Base-by-base conservation (phyloP, 1,140 invertebrate genomes). In the Oncopeltus fasciatus region DNA sequence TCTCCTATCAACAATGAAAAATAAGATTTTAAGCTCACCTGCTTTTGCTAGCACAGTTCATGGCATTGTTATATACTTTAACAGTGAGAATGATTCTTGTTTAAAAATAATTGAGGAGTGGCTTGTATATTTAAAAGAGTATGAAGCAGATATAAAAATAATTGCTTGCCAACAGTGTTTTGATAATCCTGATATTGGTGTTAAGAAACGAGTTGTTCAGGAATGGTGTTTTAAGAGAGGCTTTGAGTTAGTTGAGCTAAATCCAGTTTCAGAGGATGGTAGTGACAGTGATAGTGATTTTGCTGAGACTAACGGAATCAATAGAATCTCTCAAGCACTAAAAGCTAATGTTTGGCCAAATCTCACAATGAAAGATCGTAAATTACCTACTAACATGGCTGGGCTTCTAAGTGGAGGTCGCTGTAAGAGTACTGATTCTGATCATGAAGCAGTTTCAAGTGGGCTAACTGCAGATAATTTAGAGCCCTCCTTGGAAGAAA, bases 261-360 rank as follows among this genome's bases (percentile, higher is more conserved):
- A 83, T 67, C 78, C 80, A 28, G 69, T 72, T 28, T 72, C 76
- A 43, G 70, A 73, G 4, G 78, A 80, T 60, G 69, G 72, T 46
- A 73, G 77, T 57, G 72, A 74, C 59, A 73, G 75, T 66, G 76
- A 75, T 68, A 75, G 80, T 49, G 75, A 80, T 71, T 83, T 84
- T 69, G 69, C 71, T 33, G 82, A 84, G 69, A 83, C 81, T 67
- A 78, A 78, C 68, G 86, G 87, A 24, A 79, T 85, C 16, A 78
- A 82, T 14, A 78, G 87, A 73, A 78, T 90, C n/a, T 75, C 83
- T 21, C 84, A 88, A 76, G 85, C 84, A 65, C 72, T 90, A 27
- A 79, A 88, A 72, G 83, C 86, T 63, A 83, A 89, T 71, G 78
- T 79, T 43, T 90, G 88, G 88, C 79, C 86, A 49, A 87, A 87